A percentile compares a stretch with the other conserved stretches of the same genome.
Conservation (phyloP, 2,797 vertebrate genomes). For the Dryobates pubescens region DNA sequence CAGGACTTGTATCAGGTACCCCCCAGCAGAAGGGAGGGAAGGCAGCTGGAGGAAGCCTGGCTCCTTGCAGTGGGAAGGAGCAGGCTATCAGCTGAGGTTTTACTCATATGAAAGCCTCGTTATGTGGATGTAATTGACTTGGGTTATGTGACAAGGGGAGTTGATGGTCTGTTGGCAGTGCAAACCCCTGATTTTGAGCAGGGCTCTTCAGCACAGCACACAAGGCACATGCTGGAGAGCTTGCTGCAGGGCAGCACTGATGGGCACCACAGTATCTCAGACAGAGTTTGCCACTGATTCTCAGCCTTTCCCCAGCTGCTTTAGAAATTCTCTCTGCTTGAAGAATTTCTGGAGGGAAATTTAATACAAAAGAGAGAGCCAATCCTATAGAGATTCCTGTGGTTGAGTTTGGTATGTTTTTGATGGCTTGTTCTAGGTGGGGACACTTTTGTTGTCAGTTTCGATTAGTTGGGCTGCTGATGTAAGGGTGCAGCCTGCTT, state of each 20-base stretch:
- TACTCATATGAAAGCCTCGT: accelerated
- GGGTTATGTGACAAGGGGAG: background rate
- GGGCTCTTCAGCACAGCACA: background rate
- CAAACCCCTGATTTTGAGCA: background rate
- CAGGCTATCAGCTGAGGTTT: background rate
- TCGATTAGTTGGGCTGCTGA: background rate
- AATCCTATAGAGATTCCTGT: background rate
- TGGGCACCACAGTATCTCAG: accelerated
- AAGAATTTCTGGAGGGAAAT: background rate
- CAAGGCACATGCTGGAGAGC: accelerated
- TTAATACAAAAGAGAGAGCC: background rate
- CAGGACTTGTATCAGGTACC: accelerated
- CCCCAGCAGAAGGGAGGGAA: background rate
- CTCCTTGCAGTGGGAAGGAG: background rate
- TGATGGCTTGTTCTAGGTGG: background rate
- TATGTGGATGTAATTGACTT: background rate
- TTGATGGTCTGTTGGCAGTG: background rate
- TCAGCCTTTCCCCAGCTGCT: background rate
- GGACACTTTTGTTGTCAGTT: background rate
- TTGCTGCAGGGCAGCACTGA: background rate
- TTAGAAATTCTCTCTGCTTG: background rate
- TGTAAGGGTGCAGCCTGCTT: background rate
- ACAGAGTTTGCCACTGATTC: background rate
- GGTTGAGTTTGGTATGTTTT: background rate
- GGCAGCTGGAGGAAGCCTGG: background rate